phyloP scores from a whole-genome alignment of 2,888 invertebrate genomes.

The Phortica okadai region DNA sequence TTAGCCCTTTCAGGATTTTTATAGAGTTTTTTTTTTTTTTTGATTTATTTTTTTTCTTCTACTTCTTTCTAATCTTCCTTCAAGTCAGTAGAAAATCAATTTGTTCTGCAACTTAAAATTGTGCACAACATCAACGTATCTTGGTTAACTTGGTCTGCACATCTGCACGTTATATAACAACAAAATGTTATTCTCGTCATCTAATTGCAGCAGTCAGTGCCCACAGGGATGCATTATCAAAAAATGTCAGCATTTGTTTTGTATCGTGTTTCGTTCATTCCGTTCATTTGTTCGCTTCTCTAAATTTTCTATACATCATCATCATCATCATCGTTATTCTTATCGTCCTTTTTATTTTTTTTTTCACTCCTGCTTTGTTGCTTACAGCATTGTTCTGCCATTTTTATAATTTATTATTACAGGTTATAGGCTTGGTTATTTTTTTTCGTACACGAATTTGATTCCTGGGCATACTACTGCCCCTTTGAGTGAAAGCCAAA shows the following conservation, averaged over 20 bases:
- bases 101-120: background rate
- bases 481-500: background rate
- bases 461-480: too few species aligned
- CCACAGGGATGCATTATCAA: constrained; percentile 24
- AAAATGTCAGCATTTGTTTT: constrained; percentile 19
- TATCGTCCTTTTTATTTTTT: too few species aligned
- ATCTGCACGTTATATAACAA: background rate
- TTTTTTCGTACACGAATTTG: too few species aligned
- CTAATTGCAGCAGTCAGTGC: background rate
- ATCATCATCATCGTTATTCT: too few species aligned
- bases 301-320: too few species aligned
- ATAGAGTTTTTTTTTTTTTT: too few species aligned
- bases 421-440: background rate
- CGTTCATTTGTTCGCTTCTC: too few species aligned
- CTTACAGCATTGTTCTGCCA: background rate
- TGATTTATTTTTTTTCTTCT: constrained; percentile 2
- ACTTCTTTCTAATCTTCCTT: background rate
- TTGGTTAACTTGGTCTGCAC: too few species aligned
- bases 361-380: background rate
- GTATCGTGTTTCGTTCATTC: background rate
- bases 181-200: too few species aligned
- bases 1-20: constrained; percentile 1
- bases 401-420: constrained; percentile 14
- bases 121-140: too few species aligned
- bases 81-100: constrained; percentile 3